Percentiles rank a stretch among this genome's conserved stretches.
Conservation (phyloP, 2,888 invertebrate genomes). For the Drosophila borborema region DNA sequence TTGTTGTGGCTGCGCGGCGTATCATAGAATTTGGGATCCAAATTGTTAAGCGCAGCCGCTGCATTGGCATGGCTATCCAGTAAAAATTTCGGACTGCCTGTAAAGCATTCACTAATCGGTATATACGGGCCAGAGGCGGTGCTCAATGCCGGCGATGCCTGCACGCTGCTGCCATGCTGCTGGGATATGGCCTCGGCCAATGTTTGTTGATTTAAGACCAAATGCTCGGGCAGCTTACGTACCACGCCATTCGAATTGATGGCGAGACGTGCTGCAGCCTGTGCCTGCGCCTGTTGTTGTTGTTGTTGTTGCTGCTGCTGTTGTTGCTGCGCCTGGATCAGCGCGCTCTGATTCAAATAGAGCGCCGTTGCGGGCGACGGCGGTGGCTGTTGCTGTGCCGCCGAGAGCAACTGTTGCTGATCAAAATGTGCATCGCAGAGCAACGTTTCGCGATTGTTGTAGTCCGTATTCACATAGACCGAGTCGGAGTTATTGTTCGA, state of each 20-base stretch:
- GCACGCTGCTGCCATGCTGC: conserved; percentile 80
- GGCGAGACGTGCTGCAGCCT: conserved; percentile 63
- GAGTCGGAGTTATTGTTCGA: conserved; percentile 73
- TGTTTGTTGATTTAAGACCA: conserved; percentile 82
- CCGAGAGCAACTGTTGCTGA: conserved; percentile 71
- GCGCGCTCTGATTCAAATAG: conserved; percentile 74
- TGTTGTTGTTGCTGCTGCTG: conserved; percentile 48
- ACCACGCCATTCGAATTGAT: conserved; percentile 80
- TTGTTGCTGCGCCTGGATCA: conserved; percentile 62
- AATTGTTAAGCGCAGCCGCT: conserved; percentile 83
- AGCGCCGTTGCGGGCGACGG: conserved; percentile 75
- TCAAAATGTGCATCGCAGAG: conserved; percentile 81
- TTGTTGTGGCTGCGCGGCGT: conserved; percentile 85
- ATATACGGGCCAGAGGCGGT: conserved; percentile 93
- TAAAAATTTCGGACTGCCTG: conserved; percentile 88
- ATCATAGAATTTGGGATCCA: conserved; percentile 87
- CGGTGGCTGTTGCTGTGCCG: conserved; percentile 71
- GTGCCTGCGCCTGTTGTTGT: conserved; percentile 39
- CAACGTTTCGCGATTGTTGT: conserved; percentile 83
- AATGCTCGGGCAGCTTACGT: conserved; percentile 85
- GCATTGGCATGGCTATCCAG: conserved; percentile 43
- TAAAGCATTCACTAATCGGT: conserved; percentile 96
- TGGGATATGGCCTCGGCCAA: conserved; percentile 74
- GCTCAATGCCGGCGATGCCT: conserved; percentile 88
- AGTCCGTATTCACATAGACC: conserved; percentile 84